Percentiles rank a stretch among this genome's conserved stretches.
Evolutionary conservation across 2,113 vertebrate species (phyloP).

Genomic region (Gallinago jamesoni): DNA sequence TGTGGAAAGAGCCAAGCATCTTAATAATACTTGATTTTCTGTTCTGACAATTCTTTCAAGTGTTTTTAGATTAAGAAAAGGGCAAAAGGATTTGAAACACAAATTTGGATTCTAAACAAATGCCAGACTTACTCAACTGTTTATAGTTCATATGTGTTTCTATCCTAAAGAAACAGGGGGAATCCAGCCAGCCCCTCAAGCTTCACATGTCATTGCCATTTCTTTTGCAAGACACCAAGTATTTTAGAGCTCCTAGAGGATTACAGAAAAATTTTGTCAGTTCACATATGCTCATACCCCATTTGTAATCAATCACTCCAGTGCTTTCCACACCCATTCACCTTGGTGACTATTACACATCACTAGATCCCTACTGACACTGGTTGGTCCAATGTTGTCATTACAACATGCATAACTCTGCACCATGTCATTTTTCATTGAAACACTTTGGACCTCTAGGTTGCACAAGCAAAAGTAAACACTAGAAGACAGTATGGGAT

Average conservation of each 20-base stretch:
- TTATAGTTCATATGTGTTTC: background rate
- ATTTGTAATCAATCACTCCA: background rate
- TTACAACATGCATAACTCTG: background rate
- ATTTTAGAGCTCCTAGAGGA: background rate
- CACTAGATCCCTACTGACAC: background rate
- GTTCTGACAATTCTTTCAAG: background rate
- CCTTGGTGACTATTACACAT: background rate
- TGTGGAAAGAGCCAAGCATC: background rate
- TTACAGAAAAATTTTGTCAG: background rate
- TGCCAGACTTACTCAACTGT: background rate
- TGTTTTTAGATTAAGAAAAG: background rate
- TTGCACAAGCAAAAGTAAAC: background rate
- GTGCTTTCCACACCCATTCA: background rate
- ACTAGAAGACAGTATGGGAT: background rate
- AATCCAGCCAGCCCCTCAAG: background rate
- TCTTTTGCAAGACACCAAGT: background rate
- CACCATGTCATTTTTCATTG: background rate
- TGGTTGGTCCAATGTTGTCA: background rate
- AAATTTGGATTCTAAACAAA: constrained; percentile 18
- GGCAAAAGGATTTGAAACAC: background rate
- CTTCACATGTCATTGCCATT: background rate
- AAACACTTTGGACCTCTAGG: background rate
- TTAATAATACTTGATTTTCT: background rate
- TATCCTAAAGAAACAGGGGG: background rate
- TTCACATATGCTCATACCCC: background rate